Base-by-base conservation (phyloP, 2,113 vertebrate species). In the Rhabdomys dilectus region DNA sequence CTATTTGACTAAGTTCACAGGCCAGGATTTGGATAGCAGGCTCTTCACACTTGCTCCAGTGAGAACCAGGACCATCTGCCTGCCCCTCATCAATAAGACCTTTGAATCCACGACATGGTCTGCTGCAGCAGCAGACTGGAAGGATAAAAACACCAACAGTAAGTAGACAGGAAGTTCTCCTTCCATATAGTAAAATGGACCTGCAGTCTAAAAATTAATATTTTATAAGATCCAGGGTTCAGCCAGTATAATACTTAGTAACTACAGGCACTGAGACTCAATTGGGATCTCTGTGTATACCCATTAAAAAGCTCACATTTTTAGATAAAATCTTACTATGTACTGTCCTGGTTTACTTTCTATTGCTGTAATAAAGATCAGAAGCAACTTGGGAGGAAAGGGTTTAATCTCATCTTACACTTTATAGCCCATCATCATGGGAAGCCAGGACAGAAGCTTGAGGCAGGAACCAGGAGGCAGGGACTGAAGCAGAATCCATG, bases 191-290 rank as follows among this genome's bases (percentile, higher is more conserved):
- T 60, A 48, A 72, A 58, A 91, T 19, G 10, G 7, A 89, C 26
- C n/a, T 72, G 6, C 36, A 78, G 36, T 26, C 86, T 72, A 13
- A 26, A 53, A 78, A 75, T 56, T 87, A 78, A 78, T 42, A 36
- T n/a, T 81, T 80, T 76, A 78, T 75, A 91, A 91, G 53, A 64
- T 48, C 36, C 82, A 89, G 56, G 24, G 34, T 66, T 78, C 34
- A 64, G 62, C 16, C 53, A 88, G 8, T 81, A 11, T 89, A 84
- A 88, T 6, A 62, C 42, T 60, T 87, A 77, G 53, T 66, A 60
- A 85, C 51, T 72, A 76, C 68, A 88, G 51, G 21, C 68, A 89
- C n/a, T 96, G 64, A 96, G 80, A 75, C 31, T 77, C 26, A 5
- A 4, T 39, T 88, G 80, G 48, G 34, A 84, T 93, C 91, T 77